A percentile compares a stretch with the other conserved stretches of the same genome.
These are phyloP conservation scores for Phalera bucephala DNA, from an alignment of 2,888 invertebrate genomes.

Conservation along the genomic window DNA sequence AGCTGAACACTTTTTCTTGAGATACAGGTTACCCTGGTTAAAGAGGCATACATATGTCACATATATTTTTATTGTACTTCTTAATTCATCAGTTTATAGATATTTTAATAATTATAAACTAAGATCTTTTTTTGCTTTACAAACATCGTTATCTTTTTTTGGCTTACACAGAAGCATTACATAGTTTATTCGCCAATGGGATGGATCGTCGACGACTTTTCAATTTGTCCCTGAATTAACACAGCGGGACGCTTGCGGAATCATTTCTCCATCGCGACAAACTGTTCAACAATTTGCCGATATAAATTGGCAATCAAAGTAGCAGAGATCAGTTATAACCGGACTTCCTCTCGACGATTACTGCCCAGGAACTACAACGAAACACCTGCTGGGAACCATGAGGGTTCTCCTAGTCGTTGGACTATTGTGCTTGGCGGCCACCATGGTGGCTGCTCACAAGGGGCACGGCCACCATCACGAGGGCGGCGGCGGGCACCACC, in stretches of 20 bases:
- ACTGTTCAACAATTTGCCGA: constrained; percentile 23
- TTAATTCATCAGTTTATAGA: too few relatives aligned
- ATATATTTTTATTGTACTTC: too few relatives aligned
- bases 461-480: background rate
- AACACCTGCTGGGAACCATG: constrained; percentile 42
- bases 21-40: too few relatives aligned
- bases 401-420: constrained; percentile 57
- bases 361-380: constrained; percentile 5
- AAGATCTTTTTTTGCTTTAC: too few relatives aligned
- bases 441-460: background rate
- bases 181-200: too few relatives aligned
- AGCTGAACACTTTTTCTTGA: too few relatives aligned
- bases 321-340: constrained; percentile 18
- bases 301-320: constrained; percentile 58
- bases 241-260: constrained; percentile 6
- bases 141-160: too few relatives aligned
- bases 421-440: constrained; percentile 45
- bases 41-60: too few relatives aligned
- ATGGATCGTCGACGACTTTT: constrained; percentile 1
- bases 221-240: constrained; percentile 5
- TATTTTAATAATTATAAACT: too few relatives aligned
- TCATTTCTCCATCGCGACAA: constrained; percentile 3
- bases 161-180: too few relatives aligned
- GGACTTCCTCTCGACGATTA: constrained; percentile 12
- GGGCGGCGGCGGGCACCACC: background rate